Conservation (phyloP, 92 coral and sea anemone species). For the Heteractis magnifica region DNA sequence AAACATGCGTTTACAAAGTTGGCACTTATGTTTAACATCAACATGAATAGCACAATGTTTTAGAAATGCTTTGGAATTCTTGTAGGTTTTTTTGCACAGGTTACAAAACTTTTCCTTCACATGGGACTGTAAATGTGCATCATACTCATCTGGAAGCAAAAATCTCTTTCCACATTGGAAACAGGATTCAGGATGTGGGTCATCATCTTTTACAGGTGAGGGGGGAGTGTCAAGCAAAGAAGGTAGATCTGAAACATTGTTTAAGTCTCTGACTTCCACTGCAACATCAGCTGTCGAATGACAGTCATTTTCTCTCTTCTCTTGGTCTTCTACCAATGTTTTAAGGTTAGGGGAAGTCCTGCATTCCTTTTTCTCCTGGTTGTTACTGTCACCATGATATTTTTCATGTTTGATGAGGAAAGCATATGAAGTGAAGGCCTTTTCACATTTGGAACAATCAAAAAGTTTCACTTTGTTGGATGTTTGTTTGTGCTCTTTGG, state of each 20-base stretch:
- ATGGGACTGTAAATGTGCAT: constrained; percentile 4
- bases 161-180: constrained; percentile 20
- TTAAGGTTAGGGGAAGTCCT: not conserved
- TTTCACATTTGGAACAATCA: constrained; percentile 10
- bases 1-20: not conserved
- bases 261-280: too few species aligned
- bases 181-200: not conserved
- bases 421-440: constrained; percentile 21
- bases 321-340: not conserved
- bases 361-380: not conserved
- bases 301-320: not conserved
- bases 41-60: not conserved
- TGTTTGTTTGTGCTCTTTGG: not conserved
- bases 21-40: not conserved
- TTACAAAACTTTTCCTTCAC: constrained; percentile 9
- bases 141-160: not conserved
- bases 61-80: not conserved
- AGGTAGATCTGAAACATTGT: not conserved
- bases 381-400: not conserved
- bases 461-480: constrained; percentile 9
- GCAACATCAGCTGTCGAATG: not conserved
- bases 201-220: not conserved
- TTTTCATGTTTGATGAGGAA: constrained; percentile 16
- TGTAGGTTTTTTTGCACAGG: constrained; percentile 2
- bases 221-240: not conserved